phyloP scores from a whole-genome alignment of 2,113 vertebrate species.

The Spizaetus ornatus region DNA sequence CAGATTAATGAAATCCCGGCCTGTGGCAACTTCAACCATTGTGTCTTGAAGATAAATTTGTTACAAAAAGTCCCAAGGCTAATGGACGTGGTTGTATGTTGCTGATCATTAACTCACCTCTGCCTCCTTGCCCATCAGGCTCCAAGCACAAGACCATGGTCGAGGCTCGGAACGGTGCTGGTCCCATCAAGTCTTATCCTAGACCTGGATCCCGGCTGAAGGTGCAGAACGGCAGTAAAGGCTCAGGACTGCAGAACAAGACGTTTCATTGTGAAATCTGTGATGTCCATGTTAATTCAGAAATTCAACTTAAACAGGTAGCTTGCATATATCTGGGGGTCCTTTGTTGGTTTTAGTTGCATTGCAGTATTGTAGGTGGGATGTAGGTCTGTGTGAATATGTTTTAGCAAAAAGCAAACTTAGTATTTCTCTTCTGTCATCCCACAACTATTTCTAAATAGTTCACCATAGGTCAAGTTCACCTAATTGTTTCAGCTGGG shows the following conservation, averaged over 20 bases:
- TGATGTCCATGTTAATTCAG: conserved; percentile 96
- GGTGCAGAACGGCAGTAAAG: conserved; percentile 81
- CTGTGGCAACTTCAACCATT: neutral
- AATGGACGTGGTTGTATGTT: neutral
- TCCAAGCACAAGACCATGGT: conserved; percentile 99
- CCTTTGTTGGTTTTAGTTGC: neutral
- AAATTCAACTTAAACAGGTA: conserved; percentile 99
- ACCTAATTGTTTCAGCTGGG: neutral
- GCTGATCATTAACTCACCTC: neutral
- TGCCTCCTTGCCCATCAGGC: conserved; percentile 68
- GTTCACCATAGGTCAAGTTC: neutral
- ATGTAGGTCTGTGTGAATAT: neutral
- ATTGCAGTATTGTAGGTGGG: neutral
- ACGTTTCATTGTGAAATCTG: conserved; percentile 99
- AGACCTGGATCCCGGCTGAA: conserved; percentile 90
- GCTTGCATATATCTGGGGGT: neutral
- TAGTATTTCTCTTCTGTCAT: neutral
- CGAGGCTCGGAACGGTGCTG: conserved; percentile 92
- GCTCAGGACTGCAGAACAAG: conserved; percentile 95
- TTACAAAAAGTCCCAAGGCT: neutral
- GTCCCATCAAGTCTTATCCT: conserved; percentile 94
- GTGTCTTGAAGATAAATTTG: neutral
- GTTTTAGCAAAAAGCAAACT: neutral
- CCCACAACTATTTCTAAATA: neutral
- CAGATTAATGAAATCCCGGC: neutral